Evolutionary conservation across 2,797 vertebrate genomes (phyloP).

Genomic region (Brotula barbata): DNA sequence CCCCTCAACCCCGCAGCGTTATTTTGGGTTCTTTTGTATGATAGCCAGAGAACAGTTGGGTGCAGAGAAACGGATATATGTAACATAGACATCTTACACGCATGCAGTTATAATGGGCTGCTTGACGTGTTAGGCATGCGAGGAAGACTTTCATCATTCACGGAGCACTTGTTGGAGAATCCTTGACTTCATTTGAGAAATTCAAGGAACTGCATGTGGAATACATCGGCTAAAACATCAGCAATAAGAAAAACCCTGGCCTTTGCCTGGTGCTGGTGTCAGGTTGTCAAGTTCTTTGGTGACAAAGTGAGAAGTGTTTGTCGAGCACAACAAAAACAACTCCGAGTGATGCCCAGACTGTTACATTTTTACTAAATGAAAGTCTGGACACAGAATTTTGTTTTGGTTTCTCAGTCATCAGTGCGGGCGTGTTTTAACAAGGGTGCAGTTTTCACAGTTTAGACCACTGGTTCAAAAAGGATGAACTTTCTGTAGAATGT

Average conservation of each 20-base stretch:
- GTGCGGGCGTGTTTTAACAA: not conserved
- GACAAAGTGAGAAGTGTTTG: constrained; percentile 29
- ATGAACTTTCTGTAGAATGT: not conserved
- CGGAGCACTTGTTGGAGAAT: not conserved
- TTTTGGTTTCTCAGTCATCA: not conserved
- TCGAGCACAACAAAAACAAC: too few species aligned
- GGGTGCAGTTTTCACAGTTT: not conserved
- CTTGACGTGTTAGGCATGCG: constrained; percentile 56
- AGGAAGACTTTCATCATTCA: constrained; percentile 48
- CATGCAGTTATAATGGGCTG: constrained; percentile 52
- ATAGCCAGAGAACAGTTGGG: constrained; percentile 72
- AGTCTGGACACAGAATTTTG: not conserved
- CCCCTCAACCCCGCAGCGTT: constrained; percentile 72
- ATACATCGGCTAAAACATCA: not conserved
- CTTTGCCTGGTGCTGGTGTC: constrained; percentile 22
- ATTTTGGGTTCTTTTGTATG: constrained; percentile 84
- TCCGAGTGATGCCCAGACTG: too few species aligned
- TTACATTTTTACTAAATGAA: too few species aligned
- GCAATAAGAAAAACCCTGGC: constrained; percentile 17
- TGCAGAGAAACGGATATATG: constrained; percentile 50
- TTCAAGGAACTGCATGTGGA: constrained; percentile 4
- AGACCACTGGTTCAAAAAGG: not conserved
- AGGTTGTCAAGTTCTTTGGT: constrained; percentile 13
- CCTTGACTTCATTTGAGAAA: constrained; percentile 14
- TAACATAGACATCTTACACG: constrained; percentile 37